Base-by-base conservation (phyloP, 2,113 vertebrate genomes). In the Platysteira castanea region DNA sequence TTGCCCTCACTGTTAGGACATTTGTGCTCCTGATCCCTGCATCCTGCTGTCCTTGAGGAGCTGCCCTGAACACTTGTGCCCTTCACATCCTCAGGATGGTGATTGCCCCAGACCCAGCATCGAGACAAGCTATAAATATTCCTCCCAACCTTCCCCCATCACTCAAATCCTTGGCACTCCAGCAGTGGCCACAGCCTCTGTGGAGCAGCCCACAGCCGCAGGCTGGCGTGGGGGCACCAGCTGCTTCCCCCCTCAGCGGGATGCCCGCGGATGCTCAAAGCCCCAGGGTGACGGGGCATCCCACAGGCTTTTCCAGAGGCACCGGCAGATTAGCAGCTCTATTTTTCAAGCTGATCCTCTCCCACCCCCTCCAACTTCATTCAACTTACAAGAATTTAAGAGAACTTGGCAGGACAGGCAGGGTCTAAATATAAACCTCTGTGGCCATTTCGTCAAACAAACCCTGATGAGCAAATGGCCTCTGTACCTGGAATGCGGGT, bases 401-500 rank as follows among this genome's bases (percentile, higher is more conserved):
- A 60, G 77, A 56, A 19, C 95, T 95, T 97, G 97, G 97, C 90
- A 95, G 90, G 81, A 69, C 74, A 54, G 75, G 83, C 83, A 96
- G 81, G 61, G 8, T 63, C 94, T 96, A 96, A 95, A 96, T 96
- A 96, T 97, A 97, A 96, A 94, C 44, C 31, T 26, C 1, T 0
- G 77, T 59, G 80, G 82, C 60, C 88, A 52, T 87, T 95, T 89
- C 86, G 8, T 84, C 97, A 95, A 96, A 83, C 47, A 12, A 94
- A 24, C 69, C 46, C 53, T 3, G 2, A 85, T 70, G 91, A 94
- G 91, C 91, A 94, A 87, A 78, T 87, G 87, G 89, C 90, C 85
- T 54, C 91, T 60, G 84, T 97, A 97, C 96, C 96, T 97, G 94
- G 95, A 98, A 97, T 92, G 74, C 0, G 74, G 96, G 91, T 94